These are phyloP conservation scores for Drosophila guanche DNA, from an alignment of 1,140 invertebrate genomes.

Conservation along the genomic window DNA sequence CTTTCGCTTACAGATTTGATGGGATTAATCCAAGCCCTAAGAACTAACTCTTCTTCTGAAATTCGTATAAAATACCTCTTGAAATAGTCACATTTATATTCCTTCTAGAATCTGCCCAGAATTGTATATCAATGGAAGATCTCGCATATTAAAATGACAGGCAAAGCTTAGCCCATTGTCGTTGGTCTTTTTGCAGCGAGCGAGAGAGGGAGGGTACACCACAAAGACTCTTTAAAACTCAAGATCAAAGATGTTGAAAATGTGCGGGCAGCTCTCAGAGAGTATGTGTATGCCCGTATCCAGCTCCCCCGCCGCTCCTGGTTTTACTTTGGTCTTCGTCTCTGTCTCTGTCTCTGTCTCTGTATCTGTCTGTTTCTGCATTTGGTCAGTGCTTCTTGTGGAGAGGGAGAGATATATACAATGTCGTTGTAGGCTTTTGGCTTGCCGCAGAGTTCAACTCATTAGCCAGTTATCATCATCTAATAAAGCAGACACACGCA, in stretches of 20 bases:
- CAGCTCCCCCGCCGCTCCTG: background rate
- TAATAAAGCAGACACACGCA: slow-evolving; percentile 74
- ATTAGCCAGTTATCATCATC: slow-evolving; percentile 81
- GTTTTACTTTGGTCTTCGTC: slow-evolving; percentile 10
- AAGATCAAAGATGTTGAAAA: slow-evolving; percentile 76
- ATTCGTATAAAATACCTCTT: too few species aligned
- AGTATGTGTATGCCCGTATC: slow-evolving; percentile 16
- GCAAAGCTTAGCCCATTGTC: background rate
- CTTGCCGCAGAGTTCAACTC: slow-evolving; percentile 70
- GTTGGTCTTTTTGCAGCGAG: slow-evolving; percentile 14
- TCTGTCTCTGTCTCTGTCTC: slow-evolving; percentile 17
- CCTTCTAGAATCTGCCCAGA: too few species aligned
- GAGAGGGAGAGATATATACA: slow-evolving; percentile 18
- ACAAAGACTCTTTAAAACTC: slow-evolving; percentile 32
- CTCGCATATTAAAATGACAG: too few species aligned
- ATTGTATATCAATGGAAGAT: too few species aligned
- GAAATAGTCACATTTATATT: too few species aligned
- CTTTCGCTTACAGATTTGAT: too few species aligned
- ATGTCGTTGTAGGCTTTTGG: slow-evolving; percentile 48
- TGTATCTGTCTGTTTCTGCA: slow-evolving; percentile 47
- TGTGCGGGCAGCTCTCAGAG: slow-evolving; percentile 64
- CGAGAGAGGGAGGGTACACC: background rate
- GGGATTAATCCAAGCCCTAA: too few species aligned
- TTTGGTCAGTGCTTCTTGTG: slow-evolving; percentile 44
- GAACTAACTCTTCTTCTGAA: too few species aligned